Conservation (phyloP, 2,888 invertebrate species). For the Athalia circularis region DNA sequence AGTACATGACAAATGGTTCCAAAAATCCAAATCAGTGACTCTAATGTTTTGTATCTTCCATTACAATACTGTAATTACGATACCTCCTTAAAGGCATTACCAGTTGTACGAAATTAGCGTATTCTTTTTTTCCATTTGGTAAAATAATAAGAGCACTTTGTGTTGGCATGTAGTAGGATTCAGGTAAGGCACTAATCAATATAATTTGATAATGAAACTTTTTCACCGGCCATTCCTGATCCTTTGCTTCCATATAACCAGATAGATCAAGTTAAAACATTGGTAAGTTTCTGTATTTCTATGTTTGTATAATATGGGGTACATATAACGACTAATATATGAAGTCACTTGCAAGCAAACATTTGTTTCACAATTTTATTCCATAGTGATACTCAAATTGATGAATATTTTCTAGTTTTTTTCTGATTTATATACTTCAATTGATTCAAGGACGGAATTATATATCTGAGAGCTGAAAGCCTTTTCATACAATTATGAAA, state of each 20-base stretch:
- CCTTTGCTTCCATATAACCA: conserved; percentile 30
- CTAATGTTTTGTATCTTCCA: conserved; percentile 44
- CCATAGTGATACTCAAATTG: conserved; percentile 31
- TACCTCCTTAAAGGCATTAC: conserved; percentile 1
- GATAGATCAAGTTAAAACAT: not conserved
- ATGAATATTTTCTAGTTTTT: conserved; percentile 13
- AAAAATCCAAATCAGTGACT: not conserved
- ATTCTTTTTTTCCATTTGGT: conserved; percentile 19
- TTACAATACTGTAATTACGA: conserved; percentile 13
- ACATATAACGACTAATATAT: conserved; percentile 18
- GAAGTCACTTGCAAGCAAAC: not conserved
- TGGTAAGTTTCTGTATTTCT: not conserved
- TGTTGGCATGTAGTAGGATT: conserved; percentile 37
- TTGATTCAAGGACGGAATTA: conserved; percentile 33
- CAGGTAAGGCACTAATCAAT: conserved; percentile 38
- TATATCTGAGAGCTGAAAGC: conserved; percentile 8
- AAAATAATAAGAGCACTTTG: conserved; percentile 59
- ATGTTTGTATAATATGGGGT: conserved; percentile 11
- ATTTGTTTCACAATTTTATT: conserved; percentile 14
- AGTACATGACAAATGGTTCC: not conserved
- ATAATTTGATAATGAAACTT: conserved; percentile 22
- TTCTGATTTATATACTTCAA: not conserved
- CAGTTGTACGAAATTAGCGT: conserved; percentile 11
- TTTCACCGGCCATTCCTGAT: conserved; percentile 31
- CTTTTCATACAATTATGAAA: conserved; percentile 9